These are phyloP conservation scores for Hypocryptadius cinnamomeus DNA, from an alignment of 2,113 vertebrate genomes.

Conservation along the genomic window DNA sequence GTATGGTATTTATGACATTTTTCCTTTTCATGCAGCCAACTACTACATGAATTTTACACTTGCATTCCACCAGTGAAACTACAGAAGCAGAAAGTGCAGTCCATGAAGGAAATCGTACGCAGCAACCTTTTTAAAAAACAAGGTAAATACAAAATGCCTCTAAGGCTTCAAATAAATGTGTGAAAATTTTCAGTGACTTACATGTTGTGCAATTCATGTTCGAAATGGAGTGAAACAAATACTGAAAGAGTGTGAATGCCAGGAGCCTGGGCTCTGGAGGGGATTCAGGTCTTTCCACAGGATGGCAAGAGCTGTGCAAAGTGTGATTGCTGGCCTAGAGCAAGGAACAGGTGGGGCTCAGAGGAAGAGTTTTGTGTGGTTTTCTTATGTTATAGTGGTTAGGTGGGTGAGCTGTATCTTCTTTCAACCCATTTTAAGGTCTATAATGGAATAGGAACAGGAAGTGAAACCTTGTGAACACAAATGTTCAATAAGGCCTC, in stretches of 20 bases:
- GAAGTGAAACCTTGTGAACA: background rate
- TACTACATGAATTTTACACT: constrained; percentile 90
- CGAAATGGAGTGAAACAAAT: background rate
- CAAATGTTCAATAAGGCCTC: background rate
- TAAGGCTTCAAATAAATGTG: background rate
- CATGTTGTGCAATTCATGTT: background rate
- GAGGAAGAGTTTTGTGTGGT: background rate
- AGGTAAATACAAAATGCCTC: constrained; percentile 69
- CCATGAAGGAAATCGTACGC: constrained; percentile 92
- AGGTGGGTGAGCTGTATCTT: background rate
- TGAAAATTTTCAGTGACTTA: background rate
- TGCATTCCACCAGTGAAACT: constrained; percentile 88
- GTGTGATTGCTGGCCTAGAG: background rate
- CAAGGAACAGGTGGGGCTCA: background rate
- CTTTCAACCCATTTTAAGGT: background rate
- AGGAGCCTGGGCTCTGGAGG: background rate
- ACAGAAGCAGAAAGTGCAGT: constrained; percentile 92
- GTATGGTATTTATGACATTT: background rate
- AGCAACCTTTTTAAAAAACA: constrained; percentile 90
- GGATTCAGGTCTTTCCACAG: background rate
- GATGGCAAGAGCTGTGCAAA: background rate
- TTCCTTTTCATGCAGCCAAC: constrained; percentile 72
- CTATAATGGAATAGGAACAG: background rate
- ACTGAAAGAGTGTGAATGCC: background rate
- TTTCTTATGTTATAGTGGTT: background rate